A percentile compares a stretch with the other conserved stretches of the same genome.
These are phyloP conservation scores for Myathropa florea DNA, from an alignment of 2,888 invertebrate species.

Conservation along the genomic window DNA sequence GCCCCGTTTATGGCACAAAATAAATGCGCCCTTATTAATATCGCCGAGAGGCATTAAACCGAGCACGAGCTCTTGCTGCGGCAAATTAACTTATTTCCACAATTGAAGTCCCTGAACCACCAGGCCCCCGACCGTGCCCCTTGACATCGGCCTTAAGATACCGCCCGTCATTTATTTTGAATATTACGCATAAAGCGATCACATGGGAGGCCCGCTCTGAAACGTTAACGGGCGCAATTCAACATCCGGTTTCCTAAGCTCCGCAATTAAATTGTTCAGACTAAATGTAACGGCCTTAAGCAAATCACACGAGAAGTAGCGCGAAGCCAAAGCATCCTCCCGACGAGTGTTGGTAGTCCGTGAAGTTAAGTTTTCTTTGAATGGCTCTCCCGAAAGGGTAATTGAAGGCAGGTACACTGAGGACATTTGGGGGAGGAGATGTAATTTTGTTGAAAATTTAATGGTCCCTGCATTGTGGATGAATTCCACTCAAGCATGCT, in stretches of 20 bases:
- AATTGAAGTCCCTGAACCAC: not conserved
- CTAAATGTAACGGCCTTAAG: not conserved
- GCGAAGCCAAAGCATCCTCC: not conserved
- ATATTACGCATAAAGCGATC: slow-evolving; percentile 6
- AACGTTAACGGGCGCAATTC: not conserved
- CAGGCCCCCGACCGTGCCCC: not conserved
- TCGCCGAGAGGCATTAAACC: not conserved
- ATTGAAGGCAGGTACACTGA: not conserved
- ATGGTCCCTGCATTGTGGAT: not conserved
- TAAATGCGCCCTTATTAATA: not conserved
- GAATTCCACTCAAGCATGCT: slow-evolving; percentile 4
- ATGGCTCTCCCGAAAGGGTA: not conserved
- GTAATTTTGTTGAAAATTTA: slow-evolving; percentile 24
- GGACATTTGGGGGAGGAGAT: not conserved
- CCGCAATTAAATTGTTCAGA: not conserved
- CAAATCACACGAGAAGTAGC: not conserved
- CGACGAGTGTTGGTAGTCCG: not conserved
- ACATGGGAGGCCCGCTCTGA: not conserved
- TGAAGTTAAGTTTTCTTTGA: not conserved
- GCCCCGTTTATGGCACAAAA: not conserved
- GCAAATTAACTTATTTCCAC: slow-evolving; percentile 4
- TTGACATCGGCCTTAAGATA: not conserved
- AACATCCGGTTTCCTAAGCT: not conserved
- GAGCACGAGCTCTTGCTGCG: not conserved
- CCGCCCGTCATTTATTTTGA: slow-evolving; percentile 3